Evolutionary conservation across 1,140 invertebrate species (phyloP).

Genomic region (Neelides sp.): DNA sequence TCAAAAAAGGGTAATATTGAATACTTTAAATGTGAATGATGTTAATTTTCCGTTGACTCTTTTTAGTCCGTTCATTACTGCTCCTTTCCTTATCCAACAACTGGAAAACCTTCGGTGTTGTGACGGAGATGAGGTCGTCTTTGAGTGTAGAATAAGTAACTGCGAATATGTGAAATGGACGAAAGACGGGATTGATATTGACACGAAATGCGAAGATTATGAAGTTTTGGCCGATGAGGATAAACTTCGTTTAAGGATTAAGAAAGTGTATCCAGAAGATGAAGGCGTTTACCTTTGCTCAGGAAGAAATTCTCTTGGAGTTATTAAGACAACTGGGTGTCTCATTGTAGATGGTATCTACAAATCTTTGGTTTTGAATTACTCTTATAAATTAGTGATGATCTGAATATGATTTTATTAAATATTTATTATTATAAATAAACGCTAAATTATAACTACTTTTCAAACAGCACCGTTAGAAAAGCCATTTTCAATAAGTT

Average conservation of each 20-base stretch:
- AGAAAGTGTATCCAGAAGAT: constrained; percentile 67
- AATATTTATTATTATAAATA: background rate
- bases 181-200: constrained; percentile 56
- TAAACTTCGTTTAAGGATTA: constrained; percentile 48
- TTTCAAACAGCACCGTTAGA: constrained; percentile 5
- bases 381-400: too few species aligned
- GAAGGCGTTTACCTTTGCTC: constrained; percentile 79
- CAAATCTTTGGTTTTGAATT: too few species aligned
- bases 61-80: constrained; percentile 54
- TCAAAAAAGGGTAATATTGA: background rate
- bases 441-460: background rate
- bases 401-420: constrained; percentile 32
- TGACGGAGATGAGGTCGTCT: constrained; percentile 61
- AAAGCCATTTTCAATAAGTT: background rate
- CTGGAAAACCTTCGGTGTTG: constrained; percentile 62
- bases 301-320: constrained; percentile 64
- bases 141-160: constrained; percentile 58
- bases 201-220: constrained; percentile 34
- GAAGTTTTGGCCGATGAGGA: constrained; percentile 54
- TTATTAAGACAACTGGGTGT: constrained; percentile 61
- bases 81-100: constrained; percentile 54
- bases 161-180: constrained; percentile 60
- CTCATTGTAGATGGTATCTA: constrained; percentile 67
- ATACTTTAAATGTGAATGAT: background rate
- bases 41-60: constrained; percentile 2